A percentile compares a stretch with the other conserved stretches of the same genome.
Conservation (phyloP, 53 echinoderm and acorn worm species). For the Echinometra lucunter region DNA sequence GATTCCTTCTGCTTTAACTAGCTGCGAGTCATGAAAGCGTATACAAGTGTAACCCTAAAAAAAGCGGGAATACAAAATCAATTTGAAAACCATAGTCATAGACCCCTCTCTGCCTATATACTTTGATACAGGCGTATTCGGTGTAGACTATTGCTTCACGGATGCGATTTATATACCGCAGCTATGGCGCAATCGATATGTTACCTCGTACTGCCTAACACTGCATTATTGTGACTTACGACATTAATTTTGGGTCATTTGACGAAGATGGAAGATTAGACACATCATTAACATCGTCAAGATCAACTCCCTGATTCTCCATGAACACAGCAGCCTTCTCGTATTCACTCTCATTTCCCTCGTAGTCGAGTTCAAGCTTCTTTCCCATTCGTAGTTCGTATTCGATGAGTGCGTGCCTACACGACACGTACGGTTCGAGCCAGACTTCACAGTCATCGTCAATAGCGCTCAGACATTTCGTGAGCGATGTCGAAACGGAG, state of each 20-base stretch:
- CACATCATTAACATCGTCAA: slow-evolving; percentile 13
- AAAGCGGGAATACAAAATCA: no score
- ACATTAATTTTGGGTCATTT: not conserved
- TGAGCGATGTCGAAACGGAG: slow-evolving; percentile 27
- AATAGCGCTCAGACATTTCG: slow-evolving; percentile 2
- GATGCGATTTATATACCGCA: no score
- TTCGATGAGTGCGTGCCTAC: not conserved
- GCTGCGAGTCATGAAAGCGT: no score
- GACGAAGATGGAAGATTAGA: not conserved
- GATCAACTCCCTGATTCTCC: not conserved
- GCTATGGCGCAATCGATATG: no score
- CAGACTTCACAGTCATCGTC: slow-evolving; percentile 23
- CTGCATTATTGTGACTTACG: slow-evolving; percentile 48
- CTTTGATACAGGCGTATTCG: no score
- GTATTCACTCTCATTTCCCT: slow-evolving; percentile 6
- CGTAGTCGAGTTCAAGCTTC: not conserved
- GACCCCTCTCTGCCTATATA: no score
- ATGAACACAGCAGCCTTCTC: slow-evolving; percentile 13
- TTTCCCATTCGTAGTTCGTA: not conserved
- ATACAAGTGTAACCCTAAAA: no score
- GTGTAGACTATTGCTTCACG: no score
- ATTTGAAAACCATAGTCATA: no score
- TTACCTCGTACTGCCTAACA: no score
- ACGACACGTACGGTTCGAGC: slow-evolving; percentile 41
- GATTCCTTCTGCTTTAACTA: no score